These are phyloP conservation scores for Xyrauchen texanus DNA, from an alignment of 2,113 vertebrate genomes.

Conservation along the genomic window DNA sequence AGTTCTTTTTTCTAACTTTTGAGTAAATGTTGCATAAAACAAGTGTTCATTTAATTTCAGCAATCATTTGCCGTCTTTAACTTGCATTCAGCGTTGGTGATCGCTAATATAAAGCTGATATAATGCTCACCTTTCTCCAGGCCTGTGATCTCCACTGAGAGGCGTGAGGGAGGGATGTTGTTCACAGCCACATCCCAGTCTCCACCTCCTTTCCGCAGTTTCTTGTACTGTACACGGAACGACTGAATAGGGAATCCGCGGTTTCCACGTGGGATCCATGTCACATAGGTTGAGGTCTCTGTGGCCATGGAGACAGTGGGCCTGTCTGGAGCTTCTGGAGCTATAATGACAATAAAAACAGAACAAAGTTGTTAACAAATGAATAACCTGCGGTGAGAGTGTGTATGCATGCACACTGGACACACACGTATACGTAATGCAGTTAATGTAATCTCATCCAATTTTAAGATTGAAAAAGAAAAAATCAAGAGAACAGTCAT, in stretches of 20 bases:
- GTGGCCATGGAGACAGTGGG: slow-evolving; percentile 95
- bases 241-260: slow-evolving; percentile 95
- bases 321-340: slow-evolving; percentile 95
- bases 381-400: not conserved
- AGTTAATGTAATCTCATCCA: slow-evolving; percentile 73
- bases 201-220: slow-evolving; percentile 86
- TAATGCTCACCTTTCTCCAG: slow-evolving; percentile 87
- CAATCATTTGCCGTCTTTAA: no score
- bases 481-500: slow-evolving; percentile 50
- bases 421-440: slow-evolving; percentile 1
- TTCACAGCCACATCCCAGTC: slow-evolving; percentile 90
- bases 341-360: slow-evolving; percentile 63
- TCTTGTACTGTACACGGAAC: slow-evolving; percentile 93
- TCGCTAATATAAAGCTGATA: no score
- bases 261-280: slow-evolving; percentile 96
- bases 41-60: no score
- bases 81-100: no score
- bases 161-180: slow-evolving; percentile 92
- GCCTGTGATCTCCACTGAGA: slow-evolving; percentile 91
- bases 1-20: no score
- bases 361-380: not conserved
- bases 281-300: slow-evolving; percentile 93
- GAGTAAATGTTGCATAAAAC: no score
- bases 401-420: slow-evolving; percentile 33
- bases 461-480: slow-evolving; percentile 58